These are phyloP conservation scores for Caenorhabditis brenneri DNA, from an alignment of 1,140 invertebrate species.

Conservation along the genomic window DNA sequence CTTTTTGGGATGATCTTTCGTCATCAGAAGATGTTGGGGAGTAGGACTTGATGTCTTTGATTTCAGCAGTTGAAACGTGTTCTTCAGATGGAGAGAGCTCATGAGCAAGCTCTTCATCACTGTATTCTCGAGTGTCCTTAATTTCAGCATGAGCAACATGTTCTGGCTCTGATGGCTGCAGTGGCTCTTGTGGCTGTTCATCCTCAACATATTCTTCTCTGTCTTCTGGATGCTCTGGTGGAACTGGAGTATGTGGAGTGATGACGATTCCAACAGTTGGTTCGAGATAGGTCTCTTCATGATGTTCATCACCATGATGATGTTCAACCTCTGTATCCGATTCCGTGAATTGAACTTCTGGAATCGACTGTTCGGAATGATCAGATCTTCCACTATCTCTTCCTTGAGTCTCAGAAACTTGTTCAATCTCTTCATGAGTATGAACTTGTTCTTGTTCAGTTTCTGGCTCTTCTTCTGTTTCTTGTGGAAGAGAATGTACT, in stretches of 20 bases:
- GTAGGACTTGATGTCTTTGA: slow-evolving; percentile 17
- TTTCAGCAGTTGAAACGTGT: slow-evolving; percentile 23
- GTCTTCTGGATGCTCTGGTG: slow-evolving; percentile 19
- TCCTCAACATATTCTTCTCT: slow-evolving; percentile 15
- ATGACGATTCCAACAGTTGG: slow-evolving; percentile 17
- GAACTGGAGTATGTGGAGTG: slow-evolving; percentile 20
- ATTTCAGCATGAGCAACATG: slow-evolving; percentile 23
- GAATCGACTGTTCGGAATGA: background rate
- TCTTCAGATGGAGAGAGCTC: slow-evolving; percentile 17
- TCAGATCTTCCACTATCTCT: background rate
- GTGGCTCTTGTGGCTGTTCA: slow-evolving; percentile 28
- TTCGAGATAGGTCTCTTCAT: slow-evolving; percentile 1
- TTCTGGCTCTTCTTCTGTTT: slow-evolving; percentile 14
- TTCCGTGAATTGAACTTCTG: slow-evolving; percentile 4
- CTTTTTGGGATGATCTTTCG: slow-evolving; percentile 22
- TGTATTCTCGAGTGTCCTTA: slow-evolving; percentile 17
- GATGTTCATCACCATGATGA: background rate
- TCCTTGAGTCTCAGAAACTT: background rate
- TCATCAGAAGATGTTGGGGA: slow-evolving; percentile 33
- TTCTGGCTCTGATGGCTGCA: slow-evolving; percentile 32
- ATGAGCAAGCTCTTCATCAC: slow-evolving; percentile 5
- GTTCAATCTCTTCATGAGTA: background rate
- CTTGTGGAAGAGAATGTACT: background rate
- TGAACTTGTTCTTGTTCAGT: background rate
- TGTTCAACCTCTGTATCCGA: background rate